Base-by-base conservation (phyloP, 2,113 vertebrate species). In the Saguinus midas region DNA sequence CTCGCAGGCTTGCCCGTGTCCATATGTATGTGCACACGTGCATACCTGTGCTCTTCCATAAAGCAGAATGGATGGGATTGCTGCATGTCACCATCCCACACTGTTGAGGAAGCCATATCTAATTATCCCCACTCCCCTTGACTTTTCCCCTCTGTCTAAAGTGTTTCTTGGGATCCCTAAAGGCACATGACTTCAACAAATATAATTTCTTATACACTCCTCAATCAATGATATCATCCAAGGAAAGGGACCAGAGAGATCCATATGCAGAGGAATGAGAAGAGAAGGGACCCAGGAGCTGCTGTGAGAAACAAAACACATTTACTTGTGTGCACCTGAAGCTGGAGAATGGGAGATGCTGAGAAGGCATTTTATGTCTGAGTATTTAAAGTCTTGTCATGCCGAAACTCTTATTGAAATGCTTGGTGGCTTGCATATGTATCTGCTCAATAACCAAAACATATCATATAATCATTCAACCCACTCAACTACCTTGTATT, bases 1-100 rank as follows among this genome's bases (percentile, higher is more conserved):
- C 57, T 18, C 7, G 27, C 27, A n/a, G 0, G 2, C 11, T 61
- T 78, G 21, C n/a, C n/a, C 8, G 0, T 12, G 8, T 9, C 25
- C 50, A 6, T 6, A 8, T 6, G 1, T 20, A 25, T 50, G 2
- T 9, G 3, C 32, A 27, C 29, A 66, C 21, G 29, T 32, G 29
- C 32, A 48, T 17, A 29, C 8, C 32, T 75, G 20, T 13, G 25
- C 11, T 11, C 3, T 14, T 5, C 75, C 17, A 48, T 0, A n/a
- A 48, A 18, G 37, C 78, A 27, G 0, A 37, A 52, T 6, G 14
- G 16, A 17, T 0, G 0, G 57, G 57, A 40, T 23, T 9, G 9
- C 76, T 5, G 14, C 58, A 35, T 3, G 48, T 45, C n/a, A 10
- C 76, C 48, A 37, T 3, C 29, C 57, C 48, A 79, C 35, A 20